Evolutionary conservation across 2,113 vertebrate species (phyloP).

Genomic region (Terrapene triunguis): DNA sequence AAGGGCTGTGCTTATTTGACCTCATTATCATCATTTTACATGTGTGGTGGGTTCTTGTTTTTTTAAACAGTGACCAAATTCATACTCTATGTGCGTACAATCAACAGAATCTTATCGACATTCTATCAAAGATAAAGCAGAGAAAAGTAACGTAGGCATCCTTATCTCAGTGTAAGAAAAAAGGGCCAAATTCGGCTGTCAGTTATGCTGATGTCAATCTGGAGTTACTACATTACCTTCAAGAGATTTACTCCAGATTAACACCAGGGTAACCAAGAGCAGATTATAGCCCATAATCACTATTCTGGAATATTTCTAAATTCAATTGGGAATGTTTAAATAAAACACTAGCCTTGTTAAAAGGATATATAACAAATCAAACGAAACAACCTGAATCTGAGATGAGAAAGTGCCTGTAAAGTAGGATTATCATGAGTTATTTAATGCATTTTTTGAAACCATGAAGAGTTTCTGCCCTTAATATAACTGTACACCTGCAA

Average conservation of each 20-base stretch:
- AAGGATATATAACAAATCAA: conserved; percentile 28
- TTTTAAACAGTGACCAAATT: neutral
- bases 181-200: neutral
- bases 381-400: neutral
- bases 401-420: neutral
- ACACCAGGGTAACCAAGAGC: neutral
- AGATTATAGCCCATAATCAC: neutral
- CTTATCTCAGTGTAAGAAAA: neutral
- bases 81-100: neutral
- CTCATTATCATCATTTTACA: neutral
- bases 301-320: conserved; percentile 14
- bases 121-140: neutral
- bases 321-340: conserved; percentile 29
- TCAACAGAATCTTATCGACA: neutral
- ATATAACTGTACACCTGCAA: neutral
- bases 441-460: conserved; percentile 40
- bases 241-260: neutral
- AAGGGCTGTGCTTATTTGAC: neutral
- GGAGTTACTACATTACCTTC: neutral
- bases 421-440: neutral
- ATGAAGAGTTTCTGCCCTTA: neutral
- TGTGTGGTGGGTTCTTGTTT: neutral
- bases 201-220: neutral
- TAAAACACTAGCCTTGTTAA: neutral
- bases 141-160: neutral